phyloP scores from a whole-genome alignment of 2,888 invertebrate species.

The Hirudinaria manillensis region DNA sequence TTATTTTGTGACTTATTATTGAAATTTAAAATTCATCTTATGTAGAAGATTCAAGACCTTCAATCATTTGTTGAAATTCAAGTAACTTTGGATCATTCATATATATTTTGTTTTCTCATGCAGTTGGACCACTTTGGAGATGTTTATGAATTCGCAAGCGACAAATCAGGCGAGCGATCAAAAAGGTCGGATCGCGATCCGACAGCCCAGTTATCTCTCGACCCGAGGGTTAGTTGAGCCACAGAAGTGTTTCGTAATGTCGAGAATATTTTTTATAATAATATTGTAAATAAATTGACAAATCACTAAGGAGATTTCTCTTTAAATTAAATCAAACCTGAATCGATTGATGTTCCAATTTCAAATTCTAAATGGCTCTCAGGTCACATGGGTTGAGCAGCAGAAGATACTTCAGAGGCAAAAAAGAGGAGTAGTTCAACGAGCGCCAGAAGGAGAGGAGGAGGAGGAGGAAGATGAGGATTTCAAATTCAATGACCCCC shows the following conservation, averaged over 20 bases:
- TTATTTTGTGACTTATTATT: too few relatives aligned
- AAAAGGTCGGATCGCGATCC: not conserved
- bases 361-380: not conserved
- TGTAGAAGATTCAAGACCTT: too few relatives aligned
- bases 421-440: constrained; percentile 44
- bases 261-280: too few relatives aligned
- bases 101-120: not conserved
- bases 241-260: too few relatives aligned
- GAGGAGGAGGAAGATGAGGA: not conserved
- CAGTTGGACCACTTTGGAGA: constrained; percentile 12
- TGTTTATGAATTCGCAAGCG: constrained; percentile 9
- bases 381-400: constrained; percentile 48
- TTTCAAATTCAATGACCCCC: constrained; percentile 44
- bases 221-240: too few relatives aligned
- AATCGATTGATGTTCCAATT: not conserved
- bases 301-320: too few relatives aligned
- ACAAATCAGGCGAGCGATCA: too few relatives aligned
- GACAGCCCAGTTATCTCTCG: too few relatives aligned
- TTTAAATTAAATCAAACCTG: too few relatives aligned
- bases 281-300: too few relatives aligned
- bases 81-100: not conserved
- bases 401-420: constrained; percentile 44
- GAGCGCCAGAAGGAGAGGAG: constrained; percentile 30
- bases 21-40: too few relatives aligned
- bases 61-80: too few relatives aligned